Conservation (phyloP, 2,888 invertebrate genomes). For the Drosophila lacicola region DNA sequence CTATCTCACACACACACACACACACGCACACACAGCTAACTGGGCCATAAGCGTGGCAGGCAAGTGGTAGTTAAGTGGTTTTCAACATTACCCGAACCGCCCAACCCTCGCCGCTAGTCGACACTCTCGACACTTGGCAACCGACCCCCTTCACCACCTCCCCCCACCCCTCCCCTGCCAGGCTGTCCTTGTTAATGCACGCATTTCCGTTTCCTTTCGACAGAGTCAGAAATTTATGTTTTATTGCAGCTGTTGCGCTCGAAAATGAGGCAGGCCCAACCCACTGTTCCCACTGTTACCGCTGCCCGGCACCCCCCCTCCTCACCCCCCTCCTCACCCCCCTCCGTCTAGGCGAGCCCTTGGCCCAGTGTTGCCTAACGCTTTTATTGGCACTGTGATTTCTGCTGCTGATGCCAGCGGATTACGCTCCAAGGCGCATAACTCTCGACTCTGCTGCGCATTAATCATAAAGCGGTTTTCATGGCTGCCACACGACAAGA, state of each 20-base stretch:
- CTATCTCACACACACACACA: conserved; percentile 26
- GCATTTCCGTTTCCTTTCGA: conserved; percentile 67
- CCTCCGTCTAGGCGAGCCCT: neutral
- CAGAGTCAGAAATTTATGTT: conserved; percentile 62
- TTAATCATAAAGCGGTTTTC: conserved; percentile 74
- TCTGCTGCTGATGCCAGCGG: conserved; percentile 56
- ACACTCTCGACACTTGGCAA: conserved; percentile 10
- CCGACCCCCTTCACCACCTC: neutral
- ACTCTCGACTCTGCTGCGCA: conserved; percentile 61
- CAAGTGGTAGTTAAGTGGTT: conserved; percentile 66
- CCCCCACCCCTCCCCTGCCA: neutral
- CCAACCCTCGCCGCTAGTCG: neutral
- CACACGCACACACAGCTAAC: conserved; percentile 13
- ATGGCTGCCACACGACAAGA: conserved; percentile 28
- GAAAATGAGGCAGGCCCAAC: neutral
- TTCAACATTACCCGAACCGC: conserved; percentile 51
- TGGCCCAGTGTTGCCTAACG: conserved; percentile 24
- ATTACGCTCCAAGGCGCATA: conserved; percentile 68
- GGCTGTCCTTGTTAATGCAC: conserved; percentile 60
- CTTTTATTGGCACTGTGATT: conserved; percentile 76
- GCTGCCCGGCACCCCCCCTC: neutral
- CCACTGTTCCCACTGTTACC: too few species aligned
- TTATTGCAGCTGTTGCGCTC: conserved; percentile 67
- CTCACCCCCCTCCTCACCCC: too few species aligned
- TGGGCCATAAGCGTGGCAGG: conserved; percentile 37